Evolutionary conservation across 2,888 invertebrate species (phyloP).

Genomic region (Lamellibrachia satsuma): DNA sequence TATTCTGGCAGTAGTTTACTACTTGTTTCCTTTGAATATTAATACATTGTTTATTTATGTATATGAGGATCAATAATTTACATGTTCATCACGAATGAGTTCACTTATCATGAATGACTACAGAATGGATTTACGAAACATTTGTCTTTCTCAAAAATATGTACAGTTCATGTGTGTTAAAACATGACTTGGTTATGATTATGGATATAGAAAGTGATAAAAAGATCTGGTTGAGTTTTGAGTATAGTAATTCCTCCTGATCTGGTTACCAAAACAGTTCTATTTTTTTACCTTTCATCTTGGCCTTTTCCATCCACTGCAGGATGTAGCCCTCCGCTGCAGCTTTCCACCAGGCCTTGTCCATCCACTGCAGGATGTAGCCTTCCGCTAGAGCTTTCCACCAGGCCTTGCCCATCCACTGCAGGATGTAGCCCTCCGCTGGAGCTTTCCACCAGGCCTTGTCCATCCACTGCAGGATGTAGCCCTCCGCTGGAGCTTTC

Average conservation of each 20-base stretch:
- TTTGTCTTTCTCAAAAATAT: not conserved
- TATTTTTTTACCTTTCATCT: not conserved
- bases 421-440: too few relatives aligned
- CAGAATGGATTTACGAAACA: not conserved
- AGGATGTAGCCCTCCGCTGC: too few relatives aligned
- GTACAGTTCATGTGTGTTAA: not conserved
- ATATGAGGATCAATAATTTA: not conserved
- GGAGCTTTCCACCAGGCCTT: too few relatives aligned
- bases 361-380: too few relatives aligned
- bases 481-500: too few relatives aligned
- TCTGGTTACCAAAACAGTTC: not conserved
- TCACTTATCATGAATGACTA: not conserved
- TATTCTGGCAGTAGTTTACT: too few relatives aligned
- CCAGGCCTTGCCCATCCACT: too few relatives aligned
- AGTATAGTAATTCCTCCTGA: not conserved
- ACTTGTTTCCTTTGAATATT: too few relatives aligned
- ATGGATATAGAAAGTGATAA: not conserved
- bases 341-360: too few relatives aligned
- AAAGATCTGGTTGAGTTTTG: not conserved
- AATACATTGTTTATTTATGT: not conserved
- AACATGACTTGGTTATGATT: not conserved
- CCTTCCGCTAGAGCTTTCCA: too few relatives aligned
- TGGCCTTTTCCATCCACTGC: too few relatives aligned
- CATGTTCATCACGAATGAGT: not conserved
- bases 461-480: too few relatives aligned